Conservation (phyloP, 1,140 invertebrate genomes). For the Atta colombica region DNA sequence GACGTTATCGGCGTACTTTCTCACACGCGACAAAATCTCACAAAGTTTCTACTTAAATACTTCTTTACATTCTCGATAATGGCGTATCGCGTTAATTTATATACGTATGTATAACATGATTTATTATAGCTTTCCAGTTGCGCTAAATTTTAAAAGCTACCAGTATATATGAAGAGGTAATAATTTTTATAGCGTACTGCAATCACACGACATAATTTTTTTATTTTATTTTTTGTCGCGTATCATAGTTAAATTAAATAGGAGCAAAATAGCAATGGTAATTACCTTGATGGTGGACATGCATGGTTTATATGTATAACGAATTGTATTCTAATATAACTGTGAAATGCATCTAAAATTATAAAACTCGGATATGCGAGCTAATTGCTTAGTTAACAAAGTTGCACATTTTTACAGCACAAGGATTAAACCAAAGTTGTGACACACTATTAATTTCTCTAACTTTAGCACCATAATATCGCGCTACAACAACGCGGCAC, state of each 20-base stretch:
- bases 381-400: constrained; percentile 50
- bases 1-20: constrained; percentile 12
- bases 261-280: neutral
- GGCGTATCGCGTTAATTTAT: constrained; percentile 42
- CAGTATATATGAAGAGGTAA: neutral
- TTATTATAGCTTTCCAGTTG: neutral
- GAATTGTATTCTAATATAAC: constrained; percentile 37
- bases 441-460: constrained; percentile 45
- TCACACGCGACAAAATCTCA: constrained; percentile 39
- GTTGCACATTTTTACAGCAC: constrained; percentile 29
- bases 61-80: constrained; percentile 32
- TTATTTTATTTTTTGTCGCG: neutral
- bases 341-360: constrained; percentile 28
- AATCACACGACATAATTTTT: neutral
- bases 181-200: constrained; percentile 28
- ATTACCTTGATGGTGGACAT: neutral
- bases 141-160: neutral
- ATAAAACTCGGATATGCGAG: constrained; percentile 43
- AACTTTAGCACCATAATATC: constrained; percentile 36
- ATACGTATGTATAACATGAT: neutral
- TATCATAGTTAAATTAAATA: constrained; percentile 13
- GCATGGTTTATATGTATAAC: neutral
- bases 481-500: constrained; percentile 16
- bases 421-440: constrained; percentile 46
- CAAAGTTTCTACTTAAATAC: neutral